A percentile compares a stretch with the other conserved stretches of the same genome.
These are phyloP conservation scores for Vireo griseus DNA, from an alignment of 2,797 vertebrate species.

Conservation along the genomic window DNA sequence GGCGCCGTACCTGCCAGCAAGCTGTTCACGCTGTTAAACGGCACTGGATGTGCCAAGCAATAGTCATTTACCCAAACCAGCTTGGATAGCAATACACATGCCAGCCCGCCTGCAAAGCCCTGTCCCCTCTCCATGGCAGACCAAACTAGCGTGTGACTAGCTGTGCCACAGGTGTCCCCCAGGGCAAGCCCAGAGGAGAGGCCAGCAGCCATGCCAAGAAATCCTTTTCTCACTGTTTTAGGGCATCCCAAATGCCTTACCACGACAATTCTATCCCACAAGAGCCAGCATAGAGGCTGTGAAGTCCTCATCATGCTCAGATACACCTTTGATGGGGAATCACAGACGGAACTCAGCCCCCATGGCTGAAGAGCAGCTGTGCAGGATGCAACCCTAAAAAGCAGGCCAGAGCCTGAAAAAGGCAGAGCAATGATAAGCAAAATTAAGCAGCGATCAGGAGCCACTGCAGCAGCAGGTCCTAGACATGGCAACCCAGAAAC, in stretches of 20 bases:
- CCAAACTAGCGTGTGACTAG: neutral
- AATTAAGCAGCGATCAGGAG: neutral
- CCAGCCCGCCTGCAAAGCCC: neutral
- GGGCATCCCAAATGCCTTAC: neutral
- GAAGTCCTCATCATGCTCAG: neutral
- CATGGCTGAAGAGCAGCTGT: neutral
- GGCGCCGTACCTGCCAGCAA: neutral
- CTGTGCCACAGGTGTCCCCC: neutral
- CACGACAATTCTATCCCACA: neutral
- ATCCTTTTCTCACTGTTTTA: neutral
- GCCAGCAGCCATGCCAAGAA: fast-evolving
- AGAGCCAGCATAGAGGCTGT: neutral
- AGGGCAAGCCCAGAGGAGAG: neutral
- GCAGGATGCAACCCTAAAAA: neutral
- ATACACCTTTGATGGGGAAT: neutral
- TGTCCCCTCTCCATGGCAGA: neutral
- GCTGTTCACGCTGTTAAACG: neutral
- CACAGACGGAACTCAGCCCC: neutral
- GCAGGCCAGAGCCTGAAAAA: neutral
- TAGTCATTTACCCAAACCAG: neutral
- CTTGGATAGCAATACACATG: fast-evolving
- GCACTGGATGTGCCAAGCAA: neutral
- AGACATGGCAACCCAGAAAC: neutral
- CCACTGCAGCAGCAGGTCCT: neutral
- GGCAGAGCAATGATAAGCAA: neutral